Percentiles rank a stretch among this genome's conserved stretches.
Conservation (phyloP, 2,888 invertebrate species). For the Lepidochitona cinerea region DNA sequence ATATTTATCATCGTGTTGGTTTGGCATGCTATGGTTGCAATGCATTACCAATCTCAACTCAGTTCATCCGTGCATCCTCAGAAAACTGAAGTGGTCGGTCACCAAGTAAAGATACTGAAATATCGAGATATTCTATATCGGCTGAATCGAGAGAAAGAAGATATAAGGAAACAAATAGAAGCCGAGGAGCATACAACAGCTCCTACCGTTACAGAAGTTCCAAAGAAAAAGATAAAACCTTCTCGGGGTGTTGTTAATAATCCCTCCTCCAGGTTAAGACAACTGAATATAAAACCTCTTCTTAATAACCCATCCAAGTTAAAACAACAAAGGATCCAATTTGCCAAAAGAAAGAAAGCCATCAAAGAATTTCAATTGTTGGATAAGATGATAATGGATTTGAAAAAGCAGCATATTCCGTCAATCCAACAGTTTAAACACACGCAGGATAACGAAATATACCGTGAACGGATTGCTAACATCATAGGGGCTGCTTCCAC, state of each 20-base stretch:
- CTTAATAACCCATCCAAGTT: background rate
- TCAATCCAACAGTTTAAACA: background rate
- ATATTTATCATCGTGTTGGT: background rate
- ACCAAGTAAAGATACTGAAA: background rate
- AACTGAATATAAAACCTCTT: background rate
- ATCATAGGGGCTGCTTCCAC: background rate
- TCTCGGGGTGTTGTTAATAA: no score
- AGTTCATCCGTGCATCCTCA: background rate
- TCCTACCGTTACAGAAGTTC: background rate
- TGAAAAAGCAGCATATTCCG: background rate
- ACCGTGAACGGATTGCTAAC: background rate
- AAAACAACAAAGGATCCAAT: background rate
- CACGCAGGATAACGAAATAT: background rate
- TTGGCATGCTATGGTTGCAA: background rate
- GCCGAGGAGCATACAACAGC: background rate
- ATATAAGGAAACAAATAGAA: background rate
- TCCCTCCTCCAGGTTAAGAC: no score
- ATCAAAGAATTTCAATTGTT: background rate
- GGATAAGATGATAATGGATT: background rate
- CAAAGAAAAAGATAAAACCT: no score
- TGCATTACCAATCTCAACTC: background rate
- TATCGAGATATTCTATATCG: background rate
- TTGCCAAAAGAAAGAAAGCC: background rate
- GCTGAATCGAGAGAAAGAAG: background rate
- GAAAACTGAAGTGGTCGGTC: no score